These are phyloP conservation scores for Cheilosia urbana DNA, from an alignment of 2,888 invertebrate genomes.

Conservation along the genomic window DNA sequence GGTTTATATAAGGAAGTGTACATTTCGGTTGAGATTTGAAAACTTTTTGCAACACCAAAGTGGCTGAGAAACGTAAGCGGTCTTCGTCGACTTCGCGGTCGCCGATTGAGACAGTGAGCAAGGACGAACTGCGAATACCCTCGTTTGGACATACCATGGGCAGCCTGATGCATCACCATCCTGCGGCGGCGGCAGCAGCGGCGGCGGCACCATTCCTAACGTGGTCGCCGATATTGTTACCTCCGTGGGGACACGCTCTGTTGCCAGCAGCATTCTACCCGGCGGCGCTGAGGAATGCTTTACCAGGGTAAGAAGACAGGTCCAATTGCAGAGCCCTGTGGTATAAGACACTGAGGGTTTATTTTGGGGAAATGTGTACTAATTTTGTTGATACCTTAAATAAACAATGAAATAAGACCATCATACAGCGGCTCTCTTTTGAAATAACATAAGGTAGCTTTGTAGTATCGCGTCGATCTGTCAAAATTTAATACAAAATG, in stretches of 20 bases:
- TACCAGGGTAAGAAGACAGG: conserved; percentile 88
- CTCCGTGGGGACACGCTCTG: conserved; percentile 90
- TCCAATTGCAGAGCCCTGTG: not conserved
- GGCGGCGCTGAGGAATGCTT: conserved; percentile 88
- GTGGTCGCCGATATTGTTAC: conserved; percentile 90
- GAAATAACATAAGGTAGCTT: too few species aligned
- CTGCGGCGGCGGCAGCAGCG: conserved; percentile 86
- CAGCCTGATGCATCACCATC: conserved; percentile 83
- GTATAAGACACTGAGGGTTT: not conserved
- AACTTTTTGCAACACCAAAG: conserved; percentile 78
- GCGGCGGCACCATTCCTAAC: conserved; percentile 89
- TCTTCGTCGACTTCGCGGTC: conserved; percentile 82
- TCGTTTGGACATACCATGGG: conserved; percentile 81
- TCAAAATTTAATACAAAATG: not conserved
- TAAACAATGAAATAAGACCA: too few species aligned
- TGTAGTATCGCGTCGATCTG: not conserved
- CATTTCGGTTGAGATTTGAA: conserved; percentile 37
- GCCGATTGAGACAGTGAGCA: conserved; percentile 77
- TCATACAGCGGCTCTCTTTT: too few species aligned
- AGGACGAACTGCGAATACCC: conserved; percentile 81
- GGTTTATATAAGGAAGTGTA: conserved; percentile 9
- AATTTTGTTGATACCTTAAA: too few species aligned
- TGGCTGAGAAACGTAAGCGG: conserved; percentile 83
- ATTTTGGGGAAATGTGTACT: too few species aligned
- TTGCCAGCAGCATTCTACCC: conserved; percentile 89